Base-by-base conservation (phyloP, 2,113 vertebrate genomes). In the Syrrhaptes paradoxus region DNA sequence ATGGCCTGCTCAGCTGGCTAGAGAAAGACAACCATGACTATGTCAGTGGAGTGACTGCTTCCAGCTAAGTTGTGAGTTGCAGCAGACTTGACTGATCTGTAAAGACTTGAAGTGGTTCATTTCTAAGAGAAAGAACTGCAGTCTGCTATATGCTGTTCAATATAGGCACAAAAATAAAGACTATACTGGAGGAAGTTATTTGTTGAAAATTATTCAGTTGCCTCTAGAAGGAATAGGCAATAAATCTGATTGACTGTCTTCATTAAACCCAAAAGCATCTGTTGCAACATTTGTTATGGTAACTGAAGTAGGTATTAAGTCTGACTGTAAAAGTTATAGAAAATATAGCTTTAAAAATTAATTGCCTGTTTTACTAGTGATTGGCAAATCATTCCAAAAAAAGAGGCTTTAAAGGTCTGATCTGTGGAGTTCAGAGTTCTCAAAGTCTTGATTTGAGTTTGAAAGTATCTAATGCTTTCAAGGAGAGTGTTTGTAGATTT, bases 191-290 rank as follows among this genome's bases (percentile, higher is more conserved):
- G 36, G 38, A 67, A 87, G 57, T 61, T 92, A 75, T 74, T 81
- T 86, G 52, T 41, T 86, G 65, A 67, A 85, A 94, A 89, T 72
- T 81, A 75, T 61, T 90, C 68, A 17, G 43, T 80, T 1, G 12
- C 62, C 61, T 92, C 48, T 81, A 51, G 54, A 73, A 93, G 86
- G 94, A 90, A 90, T 22, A 82, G 65, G 70, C 43, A 80, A 85
- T 91, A 96, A 89, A 95, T 86, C 45, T 20, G 2, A 54, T 92
- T 70, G 74, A 87, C 43, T 82, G 54, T 85, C 89, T 92, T 89
- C 71, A 62, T 93, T 95, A 96, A 86, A 80, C 43, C 49, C 43
- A 38, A 81, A 94, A 95, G 75, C 93, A 88, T 89, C 85, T 95
- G 85, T 82, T 89, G 54, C 66, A 85, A 58, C 58, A 59, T 66